Base-by-base conservation (phyloP, 2,797 vertebrate genomes). In the Malurus splendens region DNA sequence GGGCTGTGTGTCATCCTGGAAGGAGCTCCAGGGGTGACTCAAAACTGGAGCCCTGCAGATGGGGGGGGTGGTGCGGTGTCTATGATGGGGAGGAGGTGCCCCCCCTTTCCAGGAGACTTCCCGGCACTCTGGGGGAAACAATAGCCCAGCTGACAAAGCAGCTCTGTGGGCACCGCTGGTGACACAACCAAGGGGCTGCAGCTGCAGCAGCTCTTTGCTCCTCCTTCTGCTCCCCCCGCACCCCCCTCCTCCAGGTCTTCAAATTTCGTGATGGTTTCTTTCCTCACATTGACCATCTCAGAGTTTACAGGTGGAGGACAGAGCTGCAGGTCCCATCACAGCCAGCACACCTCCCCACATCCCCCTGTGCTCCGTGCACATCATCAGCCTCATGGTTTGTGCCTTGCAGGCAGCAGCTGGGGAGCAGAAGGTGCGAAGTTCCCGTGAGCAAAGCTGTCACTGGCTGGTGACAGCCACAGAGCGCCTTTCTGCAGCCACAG, bases 1-100 rank as follows among this genome's bases (percentile, higher is more conserved):
- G 9, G 0, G 4, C n/a, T 12, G 1, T 0, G 24, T 27, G 9
- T 12, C 4, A 11, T 38, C 4, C 2, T 1, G 36, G 59, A 36
- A 7, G 41, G 17, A 32, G 27, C 18, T 1, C 1, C 23, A 2
- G 8, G 10, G 25, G 3, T 9, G 52, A 25, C 75, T 60, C 5
- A 15, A 1, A 36, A 36, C 42, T 1, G 5, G 22, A 36, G 42
- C 7, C 14, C 64, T 12, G 47, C 1, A 10, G 36, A 11, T 3
- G 1, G n/a, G 14, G 47, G 47, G 12, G 36, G 11, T 3, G 1
- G n/a, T 12, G 47, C 23, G 9, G 6, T 7, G 4, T 36, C 42
- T 47, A 54, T 10, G 10, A 41, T 0, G 2, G 19, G 27, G 28
- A 39, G 61, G 18, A 41, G 36, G 1, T 2, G 30, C 30, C 41